Percentiles rank a stretch among this genome's conserved stretches.
Evolutionary conservation across 2,113 vertebrate genomes (phyloP).

Genomic region (Saimiri boliviensis): DNA sequence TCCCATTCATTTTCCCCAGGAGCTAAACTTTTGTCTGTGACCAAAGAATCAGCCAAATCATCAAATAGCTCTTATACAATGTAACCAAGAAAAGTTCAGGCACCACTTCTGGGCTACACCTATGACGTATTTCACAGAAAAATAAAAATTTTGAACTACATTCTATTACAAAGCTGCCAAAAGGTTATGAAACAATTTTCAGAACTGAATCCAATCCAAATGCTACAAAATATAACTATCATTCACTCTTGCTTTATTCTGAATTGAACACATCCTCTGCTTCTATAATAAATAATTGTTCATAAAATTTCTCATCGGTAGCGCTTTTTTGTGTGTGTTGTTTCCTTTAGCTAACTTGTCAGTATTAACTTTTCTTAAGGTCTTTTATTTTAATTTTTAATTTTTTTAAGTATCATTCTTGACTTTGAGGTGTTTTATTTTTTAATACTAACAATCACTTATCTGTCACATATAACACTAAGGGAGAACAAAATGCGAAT

Average conservation of each 20-base stretch:
- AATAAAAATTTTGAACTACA: conserved; percentile 18
- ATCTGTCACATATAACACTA: not conserved
- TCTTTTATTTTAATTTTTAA: not conserved
- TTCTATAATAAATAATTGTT: not conserved
- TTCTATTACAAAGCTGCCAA: not conserved
- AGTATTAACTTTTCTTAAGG: not conserved
- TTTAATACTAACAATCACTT: conserved; percentile 23
- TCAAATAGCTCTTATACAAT: not conserved
- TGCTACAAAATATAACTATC: conserved; percentile 23
- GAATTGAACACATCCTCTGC: conserved; percentile 15
- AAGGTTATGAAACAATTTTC: conserved; percentile 31
- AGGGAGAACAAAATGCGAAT: not conserved
- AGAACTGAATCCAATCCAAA: not conserved
- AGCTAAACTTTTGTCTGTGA: not conserved
- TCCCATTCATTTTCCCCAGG: not conserved
- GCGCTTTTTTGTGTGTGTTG: not conserved
- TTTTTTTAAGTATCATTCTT: too few species aligned
- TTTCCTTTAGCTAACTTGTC: not conserved
- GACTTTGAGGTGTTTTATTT: not conserved
- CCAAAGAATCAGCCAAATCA: not conserved
- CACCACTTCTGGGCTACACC: not conserved
- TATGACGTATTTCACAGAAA: conserved; percentile 2
- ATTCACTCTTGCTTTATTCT: not conserved
- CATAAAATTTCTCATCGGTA: not conserved
- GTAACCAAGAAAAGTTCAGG: not conserved